Conservation (phyloP, 2,888 invertebrate genomes). For the Apoda limacodes region DNA sequence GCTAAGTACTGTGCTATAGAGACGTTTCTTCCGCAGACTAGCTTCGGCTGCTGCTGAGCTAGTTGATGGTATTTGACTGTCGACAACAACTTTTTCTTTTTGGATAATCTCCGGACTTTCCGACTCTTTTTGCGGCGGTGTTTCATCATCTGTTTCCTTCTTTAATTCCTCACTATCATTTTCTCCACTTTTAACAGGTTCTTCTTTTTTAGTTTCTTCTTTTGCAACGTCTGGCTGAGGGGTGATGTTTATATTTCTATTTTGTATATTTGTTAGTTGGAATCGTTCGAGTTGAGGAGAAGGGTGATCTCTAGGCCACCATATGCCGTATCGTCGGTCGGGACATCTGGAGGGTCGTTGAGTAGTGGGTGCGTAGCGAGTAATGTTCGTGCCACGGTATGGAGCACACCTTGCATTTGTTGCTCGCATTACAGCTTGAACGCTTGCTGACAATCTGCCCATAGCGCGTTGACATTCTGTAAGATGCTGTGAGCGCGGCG, state of each 20-base stretch:
- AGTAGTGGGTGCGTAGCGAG: conserved; percentile 52
- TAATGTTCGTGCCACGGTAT: conserved; percentile 54
- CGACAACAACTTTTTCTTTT: conserved; percentile 30
- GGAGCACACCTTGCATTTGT: conserved; percentile 44
- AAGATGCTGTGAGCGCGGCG: conserved; percentile 43
- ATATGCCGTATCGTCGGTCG: conserved; percentile 42
- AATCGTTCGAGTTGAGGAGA: conserved; percentile 36
- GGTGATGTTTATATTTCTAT: conserved; percentile 18
- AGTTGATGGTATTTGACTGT: conserved; percentile 42
- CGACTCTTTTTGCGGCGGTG: conserved; percentile 14
- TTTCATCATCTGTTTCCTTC: conserved; percentile 18
- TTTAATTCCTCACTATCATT: conserved; percentile 21
- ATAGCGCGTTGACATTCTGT: conserved; percentile 47
- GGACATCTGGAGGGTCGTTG: conserved; percentile 42
- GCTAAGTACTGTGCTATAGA: conserved; percentile 66
- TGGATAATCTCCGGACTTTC: conserved; percentile 23
- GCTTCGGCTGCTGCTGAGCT: conserved; percentile 40
- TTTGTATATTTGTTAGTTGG: conserved; percentile 30
- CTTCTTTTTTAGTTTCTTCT: conserved; percentile 23
- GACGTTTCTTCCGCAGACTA: conserved; percentile 48
- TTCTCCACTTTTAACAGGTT: conserved; percentile 21
- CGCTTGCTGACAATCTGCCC: conserved; percentile 46
- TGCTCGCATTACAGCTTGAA: conserved; percentile 49
- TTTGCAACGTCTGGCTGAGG: conserved; percentile 21
- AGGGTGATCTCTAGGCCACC: conserved; percentile 50